Conservation (phyloP, 2,113 vertebrate species). For the Bubo blakistoni region DNA sequence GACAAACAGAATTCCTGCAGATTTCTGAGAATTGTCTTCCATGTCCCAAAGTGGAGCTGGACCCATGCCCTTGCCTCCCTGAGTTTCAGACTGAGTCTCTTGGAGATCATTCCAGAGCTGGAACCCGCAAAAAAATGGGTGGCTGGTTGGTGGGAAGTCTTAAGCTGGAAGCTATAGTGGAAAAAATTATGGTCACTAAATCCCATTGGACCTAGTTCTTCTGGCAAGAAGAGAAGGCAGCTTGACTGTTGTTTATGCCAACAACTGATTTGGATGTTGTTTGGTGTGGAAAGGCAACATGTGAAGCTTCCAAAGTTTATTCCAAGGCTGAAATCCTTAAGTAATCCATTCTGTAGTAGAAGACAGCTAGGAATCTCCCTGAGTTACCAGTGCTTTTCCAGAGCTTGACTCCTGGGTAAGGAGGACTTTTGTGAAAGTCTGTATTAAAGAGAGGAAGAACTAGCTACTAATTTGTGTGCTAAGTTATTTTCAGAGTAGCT, state of each 20-base stretch:
- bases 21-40: neutral
- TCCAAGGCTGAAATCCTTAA: neutral
- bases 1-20: neutral
- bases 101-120: neutral
- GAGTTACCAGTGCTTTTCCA: neutral
- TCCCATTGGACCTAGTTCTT: neutral
- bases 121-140: neutral
- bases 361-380: neutral
- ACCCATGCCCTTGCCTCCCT: neutral
- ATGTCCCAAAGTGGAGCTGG: neutral
- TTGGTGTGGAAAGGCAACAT: slow-evolving; percentile 9
- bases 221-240: neutral
- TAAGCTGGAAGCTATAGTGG: neutral
- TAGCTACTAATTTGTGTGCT: neutral
- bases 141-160: neutral
- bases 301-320: neutral
- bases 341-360: neutral
- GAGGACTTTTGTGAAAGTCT: neutral
- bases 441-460: neutral
- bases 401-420: neutral
- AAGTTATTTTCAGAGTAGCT: neutral
- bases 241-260: slow-evolving; percentile 44
- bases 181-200: neutral
- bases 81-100: neutral
- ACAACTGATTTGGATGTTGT: neutral